These are phyloP conservation scores for Penaeus chinensis DNA, from an alignment of 1,140 invertebrate genomes.

Conservation along the genomic window DNA sequence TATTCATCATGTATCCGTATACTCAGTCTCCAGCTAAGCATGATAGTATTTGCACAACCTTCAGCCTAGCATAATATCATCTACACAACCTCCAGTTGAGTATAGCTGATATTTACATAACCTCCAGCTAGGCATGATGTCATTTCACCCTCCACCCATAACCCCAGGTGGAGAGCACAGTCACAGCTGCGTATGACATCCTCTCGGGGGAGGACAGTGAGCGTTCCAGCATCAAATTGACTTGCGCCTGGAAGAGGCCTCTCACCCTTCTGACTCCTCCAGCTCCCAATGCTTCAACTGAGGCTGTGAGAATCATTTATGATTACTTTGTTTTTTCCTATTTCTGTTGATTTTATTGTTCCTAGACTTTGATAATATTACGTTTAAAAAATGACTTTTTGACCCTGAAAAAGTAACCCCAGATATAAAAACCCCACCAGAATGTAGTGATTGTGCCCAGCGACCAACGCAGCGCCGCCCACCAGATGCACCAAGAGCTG, in stretches of 20 bases:
- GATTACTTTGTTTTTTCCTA: background rate
- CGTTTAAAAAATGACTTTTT: too few relatives aligned
- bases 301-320: conserved; percentile 19
- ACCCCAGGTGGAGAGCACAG: conserved; percentile 33
- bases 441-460: conserved; percentile 23
- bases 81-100: background rate
- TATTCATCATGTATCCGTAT: too few relatives aligned
- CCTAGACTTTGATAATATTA: too few relatives aligned
- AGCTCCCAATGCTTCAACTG: conserved; percentile 25
- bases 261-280: conserved; percentile 35
- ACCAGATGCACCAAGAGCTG: conserved; percentile 41
- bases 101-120: background rate
- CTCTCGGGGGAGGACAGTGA: conserved; percentile 16
- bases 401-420: too few relatives aligned
- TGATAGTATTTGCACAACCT: too few relatives aligned
- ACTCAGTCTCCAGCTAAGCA: too few relatives aligned
- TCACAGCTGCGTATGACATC: conserved; percentile 36
- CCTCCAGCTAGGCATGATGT: background rate
- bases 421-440: background rate
- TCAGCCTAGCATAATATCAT: too few relatives aligned
- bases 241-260: conserved; percentile 28
- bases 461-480: conserved; percentile 32
- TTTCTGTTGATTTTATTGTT: too few relatives aligned
- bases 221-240: conserved; percentile 34
- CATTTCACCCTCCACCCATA: too few relatives aligned